Evolutionary conservation across 2,888 invertebrate species (phyloP), one percentile per base, ranked within the genome.

Genomic region (Cacoxenus indagator): DNA sequence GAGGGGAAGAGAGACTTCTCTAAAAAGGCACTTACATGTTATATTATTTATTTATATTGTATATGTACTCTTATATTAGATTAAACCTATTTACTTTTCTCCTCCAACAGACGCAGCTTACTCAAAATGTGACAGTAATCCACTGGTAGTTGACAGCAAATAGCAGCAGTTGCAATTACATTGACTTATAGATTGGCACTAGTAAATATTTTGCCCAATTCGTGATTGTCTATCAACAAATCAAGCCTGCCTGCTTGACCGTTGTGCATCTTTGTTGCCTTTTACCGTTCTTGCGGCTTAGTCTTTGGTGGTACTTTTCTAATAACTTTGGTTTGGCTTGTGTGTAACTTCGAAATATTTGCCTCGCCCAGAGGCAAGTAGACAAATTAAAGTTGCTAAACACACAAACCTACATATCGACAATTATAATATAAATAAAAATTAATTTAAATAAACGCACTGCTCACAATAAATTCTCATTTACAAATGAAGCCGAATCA

Each of bases 361-460:
- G 11, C 11, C 51, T 19, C 5, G 8, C 11, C 5, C 19, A 19
- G 11, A 51, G 17, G 1, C 22, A 5, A 51, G 17, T 51, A 51
- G 22, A 51, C 48, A 48, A 48, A 17, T 17, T 6, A 51, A 9
- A 51, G 51, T 22, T 51, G 11, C 48, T 9, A 48, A 48, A 48
- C 17, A 48, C 5, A 17, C 22, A 17, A 2, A 48, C 8, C n/a
- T 4, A 48, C 8, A 48, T 17, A 37, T 4, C 37, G 37, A 14
- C 37, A 37, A 2, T 8, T 14, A 37, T 11, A 57, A 57, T 57
- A 29, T 29, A 24, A 62, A 62, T 62, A 62, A 62, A 62, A 62
- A 62, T 62, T 62, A 62, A 62, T 62, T 62, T 45, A 62, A 62
- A 62, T 62, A 62, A 62, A 62, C 45, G 61, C 45, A 26, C 5